Conservation (phyloP, 2,113 vertebrate species). For the Potamarius usumacintae region DNA sequence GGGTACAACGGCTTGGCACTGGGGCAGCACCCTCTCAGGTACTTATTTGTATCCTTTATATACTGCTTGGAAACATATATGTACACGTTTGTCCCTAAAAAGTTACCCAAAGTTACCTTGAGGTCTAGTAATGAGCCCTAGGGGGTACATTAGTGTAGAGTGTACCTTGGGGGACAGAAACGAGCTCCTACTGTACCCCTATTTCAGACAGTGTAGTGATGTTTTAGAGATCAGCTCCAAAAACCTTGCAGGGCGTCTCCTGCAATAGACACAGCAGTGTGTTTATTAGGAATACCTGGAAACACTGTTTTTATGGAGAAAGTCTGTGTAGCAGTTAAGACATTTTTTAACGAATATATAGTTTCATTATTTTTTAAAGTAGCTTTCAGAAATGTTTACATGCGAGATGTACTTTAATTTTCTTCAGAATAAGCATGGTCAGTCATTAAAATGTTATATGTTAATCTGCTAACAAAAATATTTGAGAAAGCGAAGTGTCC, state of each 20-base stretch:
- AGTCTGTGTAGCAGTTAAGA: neutral
- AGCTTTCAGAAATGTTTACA: neutral
- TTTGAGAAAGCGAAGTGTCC: neutral
- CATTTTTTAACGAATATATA: neutral
- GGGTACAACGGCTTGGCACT: too few relatives aligned
- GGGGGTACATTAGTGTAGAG: too few relatives aligned
- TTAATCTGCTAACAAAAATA: neutral
- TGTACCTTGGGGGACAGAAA: too few relatives aligned
- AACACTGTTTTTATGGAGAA: neutral
- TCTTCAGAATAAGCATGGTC: neutral
- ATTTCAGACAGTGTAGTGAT: too few relatives aligned
- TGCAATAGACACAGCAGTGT: neutral
- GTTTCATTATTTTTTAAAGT: neutral
- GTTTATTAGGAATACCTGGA: neutral
- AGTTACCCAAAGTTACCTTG: too few relatives aligned
- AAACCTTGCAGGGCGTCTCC: neutral
- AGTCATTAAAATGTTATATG: neutral
- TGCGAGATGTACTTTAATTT: neutral
- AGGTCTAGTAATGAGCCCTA: too few relatives aligned
- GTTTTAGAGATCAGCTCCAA: neutral
- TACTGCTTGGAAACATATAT: too few relatives aligned
- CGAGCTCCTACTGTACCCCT: too few relatives aligned
- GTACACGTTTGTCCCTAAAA: too few relatives aligned
- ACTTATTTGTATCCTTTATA: too few relatives aligned
- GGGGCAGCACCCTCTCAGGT: too few relatives aligned